Evolutionary conservation across 2,797 vertebrate species (phyloP).

Genomic region (Falco peregrinus): DNA sequence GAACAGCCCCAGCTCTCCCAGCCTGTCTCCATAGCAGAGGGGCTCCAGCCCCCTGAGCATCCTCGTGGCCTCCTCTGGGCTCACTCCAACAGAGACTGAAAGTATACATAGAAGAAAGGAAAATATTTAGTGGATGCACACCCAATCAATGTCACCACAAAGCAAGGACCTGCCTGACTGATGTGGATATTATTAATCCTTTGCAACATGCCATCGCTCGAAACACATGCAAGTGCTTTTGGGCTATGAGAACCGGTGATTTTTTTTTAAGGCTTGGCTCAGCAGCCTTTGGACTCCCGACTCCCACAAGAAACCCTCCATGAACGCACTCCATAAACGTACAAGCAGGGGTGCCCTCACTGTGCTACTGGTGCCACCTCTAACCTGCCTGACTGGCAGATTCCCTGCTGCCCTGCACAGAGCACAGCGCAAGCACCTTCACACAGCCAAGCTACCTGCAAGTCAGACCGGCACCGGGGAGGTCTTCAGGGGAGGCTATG

Average conservation of each 20-base stretch:
- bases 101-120: background rate
- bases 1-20: too few species aligned
- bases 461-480: background rate
- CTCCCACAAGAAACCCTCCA: background rate
- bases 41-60: too few species aligned
- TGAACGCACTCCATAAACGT: rapidly evolving
- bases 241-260: background rate
- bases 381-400: background rate
- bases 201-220: too few species aligned
- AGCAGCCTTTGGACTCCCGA: background rate
- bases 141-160: background rate
- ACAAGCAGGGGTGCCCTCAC: background rate
- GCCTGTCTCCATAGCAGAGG: too few species aligned
- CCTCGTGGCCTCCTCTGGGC: too few species aligned
- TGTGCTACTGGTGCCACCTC: background rate
- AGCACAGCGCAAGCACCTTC: background rate
- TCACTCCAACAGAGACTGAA: too few species aligned
- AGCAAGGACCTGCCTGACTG: too few species aligned
- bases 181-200: background rate
- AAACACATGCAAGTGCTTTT: rapidly evolving
- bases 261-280: background rate
- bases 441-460: rapidly evolving
- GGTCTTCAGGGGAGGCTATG: background rate
- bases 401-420: background rate
- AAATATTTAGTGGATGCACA: rapidly evolving